Conservation (phyloP, 64 coral and sea anemone genomes). For the Dendrophyllia cribrosa region DNA sequence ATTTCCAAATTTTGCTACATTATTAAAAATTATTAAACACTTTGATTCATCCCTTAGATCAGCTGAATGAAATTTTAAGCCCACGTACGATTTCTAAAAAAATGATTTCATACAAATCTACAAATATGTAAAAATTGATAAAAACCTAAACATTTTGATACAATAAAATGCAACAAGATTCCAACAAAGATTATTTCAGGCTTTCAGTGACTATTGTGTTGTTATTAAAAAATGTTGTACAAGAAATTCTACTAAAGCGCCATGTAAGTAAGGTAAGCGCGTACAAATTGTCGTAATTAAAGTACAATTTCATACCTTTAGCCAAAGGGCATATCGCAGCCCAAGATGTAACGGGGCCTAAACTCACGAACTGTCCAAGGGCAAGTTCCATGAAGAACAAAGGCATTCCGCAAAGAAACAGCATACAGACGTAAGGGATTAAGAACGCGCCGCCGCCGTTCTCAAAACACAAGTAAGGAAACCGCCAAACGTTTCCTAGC, state of each 20-base stretch:
- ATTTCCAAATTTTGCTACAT: neutral
- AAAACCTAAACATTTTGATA: neutral
- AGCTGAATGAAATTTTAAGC: neutral
- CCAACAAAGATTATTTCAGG: neutral
- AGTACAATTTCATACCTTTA: constrained; percentile 78
- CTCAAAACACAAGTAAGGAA: constrained; percentile 94
- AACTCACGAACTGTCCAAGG: constrained; percentile 83
- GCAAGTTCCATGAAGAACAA: constrained; percentile 99
- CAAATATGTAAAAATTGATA: neutral
- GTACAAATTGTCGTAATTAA: neutral
- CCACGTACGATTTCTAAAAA: neutral
- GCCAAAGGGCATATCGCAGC: constrained; percentile 93
- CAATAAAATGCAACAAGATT: neutral
- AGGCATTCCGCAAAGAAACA: constrained; percentile 97
- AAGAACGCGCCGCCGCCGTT: constrained; percentile 97
- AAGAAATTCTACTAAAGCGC: neutral
- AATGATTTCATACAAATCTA: neutral
- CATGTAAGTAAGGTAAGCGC: neutral
- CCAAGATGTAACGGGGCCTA: constrained; percentile 97
- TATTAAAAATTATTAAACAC: constrained; percentile 14
- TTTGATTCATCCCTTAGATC: constrained; percentile 17
- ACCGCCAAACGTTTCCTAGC: constrained; percentile 96
- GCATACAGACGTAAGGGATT: constrained; percentile 92
- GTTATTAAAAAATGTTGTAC: neutral
- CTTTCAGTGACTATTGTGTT: neutral